Conservation (phyloP, 1,140 invertebrate species). For the Aricia agestis region DNA sequence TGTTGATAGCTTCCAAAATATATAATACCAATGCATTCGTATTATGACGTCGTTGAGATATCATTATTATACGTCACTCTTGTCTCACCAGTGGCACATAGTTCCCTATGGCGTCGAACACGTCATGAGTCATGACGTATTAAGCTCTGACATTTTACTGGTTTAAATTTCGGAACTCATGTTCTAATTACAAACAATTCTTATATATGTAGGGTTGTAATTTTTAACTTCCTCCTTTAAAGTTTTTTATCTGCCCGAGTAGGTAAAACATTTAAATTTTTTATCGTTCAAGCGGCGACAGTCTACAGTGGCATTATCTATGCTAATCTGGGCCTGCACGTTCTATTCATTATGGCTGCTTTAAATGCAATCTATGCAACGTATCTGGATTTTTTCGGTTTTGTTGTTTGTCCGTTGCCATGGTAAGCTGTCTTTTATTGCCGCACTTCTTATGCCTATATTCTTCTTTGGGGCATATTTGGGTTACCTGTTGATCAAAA, state of each 20-base stretch:
- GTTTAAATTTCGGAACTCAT: too few relatives aligned
- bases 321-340: conserved; percentile 57
- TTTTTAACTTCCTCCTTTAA: background rate
- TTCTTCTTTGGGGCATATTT: background rate
- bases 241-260: background rate
- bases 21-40: too few relatives aligned
- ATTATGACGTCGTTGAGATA: too few relatives aligned
- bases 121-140: too few relatives aligned
- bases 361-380: conserved; percentile 71
- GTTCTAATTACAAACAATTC: too few relatives aligned
- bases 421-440: conserved; percentile 50
- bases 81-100: too few relatives aligned
- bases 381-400: conserved; percentile 64
- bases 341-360: conserved; percentile 56
- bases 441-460: conserved; percentile 15
- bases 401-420: conserved; percentile 56
- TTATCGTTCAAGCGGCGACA: conserved; percentile 10
- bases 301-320: conserved; percentile 49
- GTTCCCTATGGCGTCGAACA: too few relatives aligned
- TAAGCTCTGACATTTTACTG: too few relatives aligned
- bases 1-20: too few relatives aligned
- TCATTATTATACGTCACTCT: too few relatives aligned
- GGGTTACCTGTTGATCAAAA: background rate
- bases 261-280: conserved; percentile 14
- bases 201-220: background rate